Conservation (phyloP, 1,140 invertebrate genomes). For the Bombus picipes region DNA sequence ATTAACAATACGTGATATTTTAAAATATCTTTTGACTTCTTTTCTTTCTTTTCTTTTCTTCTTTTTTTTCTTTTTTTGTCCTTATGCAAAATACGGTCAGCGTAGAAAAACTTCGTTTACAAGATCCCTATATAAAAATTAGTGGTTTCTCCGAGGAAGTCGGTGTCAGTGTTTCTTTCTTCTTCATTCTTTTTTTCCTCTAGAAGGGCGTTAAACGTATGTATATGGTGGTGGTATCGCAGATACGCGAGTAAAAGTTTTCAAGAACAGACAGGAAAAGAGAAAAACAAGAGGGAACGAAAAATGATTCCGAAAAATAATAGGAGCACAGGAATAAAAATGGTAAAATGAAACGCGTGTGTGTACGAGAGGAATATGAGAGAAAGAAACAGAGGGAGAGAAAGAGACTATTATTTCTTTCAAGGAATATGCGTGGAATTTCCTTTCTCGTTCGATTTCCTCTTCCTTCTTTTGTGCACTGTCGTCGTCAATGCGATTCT, state of each 20-base stretch:
- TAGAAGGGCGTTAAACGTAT: neutral
- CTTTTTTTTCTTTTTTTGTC: neutral
- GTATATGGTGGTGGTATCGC: neutral
- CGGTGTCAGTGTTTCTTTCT: neutral
- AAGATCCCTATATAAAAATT: constrained; percentile 48
- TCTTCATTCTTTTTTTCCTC: neutral
- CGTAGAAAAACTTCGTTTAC: constrained; percentile 42
- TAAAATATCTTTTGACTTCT: constrained; percentile 38
- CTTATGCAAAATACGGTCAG: constrained; percentile 43
- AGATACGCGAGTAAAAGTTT: neutral
- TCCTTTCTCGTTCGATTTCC: neutral
- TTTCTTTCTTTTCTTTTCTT: neutral
- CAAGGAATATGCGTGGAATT: neutral
- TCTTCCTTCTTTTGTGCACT: constrained; percentile 1
- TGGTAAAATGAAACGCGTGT: neutral
- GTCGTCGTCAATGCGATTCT: neutral
- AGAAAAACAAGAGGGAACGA: too few relatives aligned
- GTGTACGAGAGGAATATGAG: too few relatives aligned
- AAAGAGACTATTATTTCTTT: neutral
- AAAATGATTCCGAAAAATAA: neutral
- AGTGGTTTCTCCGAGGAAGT: constrained; percentile 34
- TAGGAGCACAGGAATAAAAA: neutral
- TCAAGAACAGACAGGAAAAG: too few relatives aligned
- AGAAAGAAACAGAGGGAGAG: neutral
- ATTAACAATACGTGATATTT: constrained; percentile 34